Evolutionary conservation across 2,797 vertebrate species (phyloP).

Genomic region (Girardinus metallicus): DNA sequence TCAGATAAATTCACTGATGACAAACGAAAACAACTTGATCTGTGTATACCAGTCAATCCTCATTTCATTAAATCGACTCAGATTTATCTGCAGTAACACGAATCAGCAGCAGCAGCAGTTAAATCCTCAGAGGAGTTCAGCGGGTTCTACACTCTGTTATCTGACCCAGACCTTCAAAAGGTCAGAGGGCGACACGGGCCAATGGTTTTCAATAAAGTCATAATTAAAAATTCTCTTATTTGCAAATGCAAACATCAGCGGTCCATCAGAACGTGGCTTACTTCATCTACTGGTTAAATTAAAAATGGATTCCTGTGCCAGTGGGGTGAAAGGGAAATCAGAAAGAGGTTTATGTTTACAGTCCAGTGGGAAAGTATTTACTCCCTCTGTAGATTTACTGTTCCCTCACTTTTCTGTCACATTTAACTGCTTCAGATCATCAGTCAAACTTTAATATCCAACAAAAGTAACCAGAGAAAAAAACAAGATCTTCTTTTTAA

Average conservation of each 20-base stretch:
- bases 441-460: not conserved
- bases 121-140: slow-evolving; percentile 26
- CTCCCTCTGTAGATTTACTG: not conserved
- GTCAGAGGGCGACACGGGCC: not conserved
- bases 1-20: slow-evolving; percentile 31
- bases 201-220: not conserved
- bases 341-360: not conserved
- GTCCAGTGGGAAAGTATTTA: not conserved
- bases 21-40: slow-evolving; percentile 14
- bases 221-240: not conserved
- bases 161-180: not conserved
- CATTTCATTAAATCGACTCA: slow-evolving; percentile 48
- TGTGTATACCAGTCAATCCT: slow-evolving; percentile 43
- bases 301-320: not conserved
- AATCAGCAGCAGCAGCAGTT: slow-evolving; percentile 39
- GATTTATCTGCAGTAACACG: slow-evolving; percentile 41
- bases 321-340: not conserved
- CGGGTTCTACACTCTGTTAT: not conserved
- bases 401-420: not conserved
- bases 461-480: not conserved
- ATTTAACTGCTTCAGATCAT: not conserved
- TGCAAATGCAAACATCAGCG: not conserved
- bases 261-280: not conserved
- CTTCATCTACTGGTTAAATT: not conserved
- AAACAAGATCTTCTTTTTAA: not conserved